Evolutionary conservation across 1,140 invertebrate species (phyloP).

Genomic region (Octopus sinensis): DNA sequence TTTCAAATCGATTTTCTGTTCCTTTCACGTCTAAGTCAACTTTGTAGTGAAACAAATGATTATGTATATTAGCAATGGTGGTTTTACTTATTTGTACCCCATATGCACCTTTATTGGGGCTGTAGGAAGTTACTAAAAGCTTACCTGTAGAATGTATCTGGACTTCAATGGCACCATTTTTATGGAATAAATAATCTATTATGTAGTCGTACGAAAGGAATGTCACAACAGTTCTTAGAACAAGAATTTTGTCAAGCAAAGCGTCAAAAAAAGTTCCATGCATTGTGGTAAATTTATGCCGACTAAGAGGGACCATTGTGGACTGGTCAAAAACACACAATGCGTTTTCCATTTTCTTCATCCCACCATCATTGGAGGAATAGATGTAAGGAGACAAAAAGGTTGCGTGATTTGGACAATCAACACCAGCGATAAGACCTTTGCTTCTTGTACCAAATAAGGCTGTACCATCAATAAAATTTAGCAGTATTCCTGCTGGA

Average conservation of each 20-base stretch:
- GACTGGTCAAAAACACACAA: slow-evolving; percentile 51
- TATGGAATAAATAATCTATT: slow-evolving; percentile 45
- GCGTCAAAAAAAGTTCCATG: slow-evolving; percentile 31
- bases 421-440: slow-evolving; percentile 40
- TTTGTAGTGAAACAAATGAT: slow-evolving; percentile 39
- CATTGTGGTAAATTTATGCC: slow-evolving; percentile 27
- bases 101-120: slow-evolving; percentile 28
- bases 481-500: slow-evolving; percentile 30
- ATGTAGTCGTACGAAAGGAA: slow-evolving; percentile 45
- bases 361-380: slow-evolving; percentile 19
- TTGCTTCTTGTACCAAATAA: slow-evolving; percentile 36
- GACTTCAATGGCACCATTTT: slow-evolving; percentile 41
- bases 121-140: slow-evolving; percentile 24
- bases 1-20: slow-evolving; percentile 33
- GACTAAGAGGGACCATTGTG: slow-evolving; percentile 34
- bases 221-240: slow-evolving; percentile 35
- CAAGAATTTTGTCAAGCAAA: slow-evolving; percentile 33
- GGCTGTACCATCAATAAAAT: slow-evolving; percentile 39
- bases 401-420: slow-evolving; percentile 45
- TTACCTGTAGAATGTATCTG: slow-evolving; percentile 32
- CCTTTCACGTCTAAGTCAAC: slow-evolving; percentile 36
- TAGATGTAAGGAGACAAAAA: slow-evolving; percentile 29
- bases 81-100: slow-evolving; percentile 29
- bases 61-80: slow-evolving; percentile 28
- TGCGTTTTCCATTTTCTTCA: slow-evolving; percentile 22